Conservation (phyloP, 1,140 invertebrate genomes). For the Heliconius hewitsoni region DNA sequence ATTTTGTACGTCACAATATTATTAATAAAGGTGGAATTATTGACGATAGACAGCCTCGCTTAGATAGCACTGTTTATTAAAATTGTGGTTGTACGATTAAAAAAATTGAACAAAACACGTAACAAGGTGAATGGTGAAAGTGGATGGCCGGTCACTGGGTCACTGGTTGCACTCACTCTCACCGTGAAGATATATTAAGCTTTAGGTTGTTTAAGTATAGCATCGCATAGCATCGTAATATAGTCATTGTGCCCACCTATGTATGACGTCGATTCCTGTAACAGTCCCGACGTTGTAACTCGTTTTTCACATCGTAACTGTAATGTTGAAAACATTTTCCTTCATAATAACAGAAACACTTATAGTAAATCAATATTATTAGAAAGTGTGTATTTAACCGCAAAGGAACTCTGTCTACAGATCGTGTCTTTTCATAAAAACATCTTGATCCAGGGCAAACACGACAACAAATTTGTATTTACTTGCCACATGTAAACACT, state of each 20-base stretch:
- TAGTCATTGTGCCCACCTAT: slow-evolving; percentile 75
- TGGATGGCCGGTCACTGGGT: not conserved
- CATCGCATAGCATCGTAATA: slow-evolving; percentile 39
- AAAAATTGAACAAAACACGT: not conserved
- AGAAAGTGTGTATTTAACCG: no score
- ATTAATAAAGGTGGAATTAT: not conserved
- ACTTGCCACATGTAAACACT: not conserved
- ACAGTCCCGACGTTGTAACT: slow-evolving; percentile 28
- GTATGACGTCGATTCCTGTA: slow-evolving; percentile 31
- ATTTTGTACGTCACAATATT: not conserved
- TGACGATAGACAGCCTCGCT: not conserved
- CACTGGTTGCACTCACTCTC: not conserved
- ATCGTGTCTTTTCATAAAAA: not conserved
- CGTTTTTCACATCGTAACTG: slow-evolving; percentile 13
- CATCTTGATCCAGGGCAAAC: not conserved
- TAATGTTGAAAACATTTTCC: not conserved
- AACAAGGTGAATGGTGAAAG: not conserved
- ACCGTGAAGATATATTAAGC: slow-evolving; percentile 48
- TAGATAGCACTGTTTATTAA: not conserved
- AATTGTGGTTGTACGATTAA: not conserved
- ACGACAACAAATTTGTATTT: not conserved
- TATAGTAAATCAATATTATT: not conserved
- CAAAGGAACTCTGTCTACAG: not conserved
- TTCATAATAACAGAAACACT: not conserved
- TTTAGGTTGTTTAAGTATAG: slow-evolving; percentile 48